phyloP scores from a whole-genome alignment of 2,797 vertebrate species.

The Sparidentex hasta region DNA sequence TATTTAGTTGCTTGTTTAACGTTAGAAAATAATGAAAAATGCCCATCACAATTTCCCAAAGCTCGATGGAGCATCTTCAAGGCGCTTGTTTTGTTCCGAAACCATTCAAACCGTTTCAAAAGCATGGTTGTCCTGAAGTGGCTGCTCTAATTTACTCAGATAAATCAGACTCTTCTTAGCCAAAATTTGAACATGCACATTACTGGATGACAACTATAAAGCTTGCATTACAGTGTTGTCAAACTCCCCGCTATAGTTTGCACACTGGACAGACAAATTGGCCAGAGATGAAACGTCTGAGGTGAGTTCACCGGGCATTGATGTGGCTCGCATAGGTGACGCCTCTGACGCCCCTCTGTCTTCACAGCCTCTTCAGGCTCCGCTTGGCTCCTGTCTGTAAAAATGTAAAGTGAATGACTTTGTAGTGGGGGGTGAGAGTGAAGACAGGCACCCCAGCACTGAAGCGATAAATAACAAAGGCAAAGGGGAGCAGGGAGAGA shows the following conservation, averaged over 20 bases:
- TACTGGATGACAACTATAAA: not conserved
- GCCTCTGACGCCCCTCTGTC: constrained; percentile 32
- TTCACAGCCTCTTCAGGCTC: constrained; percentile 21
- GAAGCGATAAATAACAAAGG: constrained; percentile 34
- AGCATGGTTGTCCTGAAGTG: not conserved
- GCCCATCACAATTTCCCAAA: not conserved
- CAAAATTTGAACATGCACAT: not conserved
- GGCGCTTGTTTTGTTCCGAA: not conserved
- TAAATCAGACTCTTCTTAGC: not conserved
- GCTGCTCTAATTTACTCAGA: not conserved
- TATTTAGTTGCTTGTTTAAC: not conserved
- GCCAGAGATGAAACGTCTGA: not conserved
- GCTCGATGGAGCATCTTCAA: not conserved
- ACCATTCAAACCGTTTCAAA: not conserved
- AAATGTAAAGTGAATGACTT: constrained; percentile 18
- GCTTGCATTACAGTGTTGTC: not conserved
- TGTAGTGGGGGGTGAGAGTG: not conserved
- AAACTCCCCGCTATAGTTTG: constrained; percentile 4
- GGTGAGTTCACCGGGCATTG: not conserved
- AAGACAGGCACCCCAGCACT: constrained; percentile 14
- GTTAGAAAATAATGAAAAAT: not conserved
- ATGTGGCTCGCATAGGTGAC: not conserved
- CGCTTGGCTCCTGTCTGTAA: constrained; percentile 26
- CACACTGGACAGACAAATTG: constrained; percentile 45
- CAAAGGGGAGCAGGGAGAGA: constrained; percentile 4